Evolutionary conservation across 2,113 vertebrate genomes (phyloP), one percentile per base, ranked within the genome.

Genomic region (Aldabrachelys gigantea): DNA sequence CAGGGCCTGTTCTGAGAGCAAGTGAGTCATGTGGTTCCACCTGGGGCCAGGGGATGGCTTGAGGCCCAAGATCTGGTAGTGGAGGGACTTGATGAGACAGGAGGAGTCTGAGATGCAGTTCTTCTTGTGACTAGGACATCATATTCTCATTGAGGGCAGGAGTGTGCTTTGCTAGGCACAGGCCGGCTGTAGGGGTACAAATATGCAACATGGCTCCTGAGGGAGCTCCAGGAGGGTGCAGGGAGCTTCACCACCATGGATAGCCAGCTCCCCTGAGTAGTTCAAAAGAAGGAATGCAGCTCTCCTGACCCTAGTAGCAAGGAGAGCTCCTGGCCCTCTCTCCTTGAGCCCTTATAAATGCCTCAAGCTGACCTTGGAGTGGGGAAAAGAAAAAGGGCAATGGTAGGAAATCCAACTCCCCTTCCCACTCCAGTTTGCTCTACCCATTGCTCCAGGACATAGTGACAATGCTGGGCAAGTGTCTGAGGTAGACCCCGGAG

Each of bases 81-180:
- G 65, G n/a, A 38, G 17, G n/a, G 35, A 72, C 17, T 72, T 72
- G 75, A 38, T 21, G n/a, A 72, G 65, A 78, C 75, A 78, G 41
- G 44, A 27, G 22, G 13, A 41, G 24, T 78, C 24, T 27, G 75
- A 78, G 25, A 41, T 78, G 41, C 24, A 27, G 41, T 24, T 78
- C 75, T 44, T 25, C 25, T 47, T 44, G 75, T 78, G 44, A 29
- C 75, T 27, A 29, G 41, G 25, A 78, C 13, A 16, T 22, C 24
- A 8, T 14, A 19, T 25, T 76, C 38, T 76, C 11, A 44, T 21
- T 44, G 35, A 82, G 47, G 80, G 62, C 54, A 69, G 59, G 7
- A 35, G 47, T 83, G 57, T 1, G 0, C 49, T 76, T 81, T 0
- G 0, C 31, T 76, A 44, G 72, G n/a, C 41, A 24, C 41, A 13